phyloP scores from a whole-genome alignment of 2,113 vertebrate genomes.

The Indri indri region DNA sequence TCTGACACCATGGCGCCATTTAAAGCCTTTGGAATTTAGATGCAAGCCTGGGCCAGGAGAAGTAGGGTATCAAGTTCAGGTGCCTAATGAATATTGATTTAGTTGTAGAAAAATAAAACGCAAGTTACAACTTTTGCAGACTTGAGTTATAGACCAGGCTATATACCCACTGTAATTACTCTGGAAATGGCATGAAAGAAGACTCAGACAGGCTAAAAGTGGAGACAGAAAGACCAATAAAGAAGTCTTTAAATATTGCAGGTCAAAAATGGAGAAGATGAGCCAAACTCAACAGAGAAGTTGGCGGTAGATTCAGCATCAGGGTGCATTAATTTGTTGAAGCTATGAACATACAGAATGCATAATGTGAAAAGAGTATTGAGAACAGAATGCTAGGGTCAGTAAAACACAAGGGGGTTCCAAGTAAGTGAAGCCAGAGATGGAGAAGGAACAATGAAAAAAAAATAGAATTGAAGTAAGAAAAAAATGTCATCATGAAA shows the following conservation, averaged over 20 bases:
- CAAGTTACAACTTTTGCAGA: neutral
- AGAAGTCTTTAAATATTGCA: neutral
- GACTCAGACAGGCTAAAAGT: neutral
- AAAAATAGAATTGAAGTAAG: neutral
- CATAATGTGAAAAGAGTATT: neutral
- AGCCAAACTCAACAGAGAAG: neutral
- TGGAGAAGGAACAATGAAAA: neutral
- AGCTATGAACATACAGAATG: neutral
- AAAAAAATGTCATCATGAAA: neutral
- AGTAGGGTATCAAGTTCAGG: neutral
- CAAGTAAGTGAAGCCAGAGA: neutral
- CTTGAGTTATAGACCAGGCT: neutral
- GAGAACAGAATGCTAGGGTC: neutral
- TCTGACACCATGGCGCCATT: neutral
- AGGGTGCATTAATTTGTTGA: neutral
- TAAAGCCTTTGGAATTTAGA: neutral
- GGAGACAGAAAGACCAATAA: neutral
- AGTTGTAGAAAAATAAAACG: neutral
- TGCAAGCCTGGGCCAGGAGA: neutral
- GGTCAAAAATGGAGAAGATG: neutral
- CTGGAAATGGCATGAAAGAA: neutral
- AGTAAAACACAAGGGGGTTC: neutral
- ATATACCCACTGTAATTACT: neutral
- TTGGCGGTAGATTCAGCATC: neutral
- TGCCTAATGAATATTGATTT: neutral